These are phyloP conservation scores for Adelphocoris suturalis DNA, from an alignment of 2,888 invertebrate species.

Conservation along the genomic window DNA sequence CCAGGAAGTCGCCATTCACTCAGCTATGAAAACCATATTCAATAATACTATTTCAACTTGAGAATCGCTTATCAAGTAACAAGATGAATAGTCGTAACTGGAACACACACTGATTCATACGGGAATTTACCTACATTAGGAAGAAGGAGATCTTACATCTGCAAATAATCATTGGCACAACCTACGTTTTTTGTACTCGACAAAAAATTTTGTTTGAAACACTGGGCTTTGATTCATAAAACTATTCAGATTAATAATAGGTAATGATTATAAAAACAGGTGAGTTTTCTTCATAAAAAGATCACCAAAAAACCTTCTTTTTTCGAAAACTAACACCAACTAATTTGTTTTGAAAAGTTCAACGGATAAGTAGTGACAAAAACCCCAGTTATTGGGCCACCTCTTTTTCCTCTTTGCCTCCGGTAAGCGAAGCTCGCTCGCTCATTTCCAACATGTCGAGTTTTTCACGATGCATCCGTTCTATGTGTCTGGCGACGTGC, in stretches of 20 bases:
- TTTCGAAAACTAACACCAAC: not conserved
- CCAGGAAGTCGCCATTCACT: too few species aligned
- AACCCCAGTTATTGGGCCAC: conserved; percentile 63
- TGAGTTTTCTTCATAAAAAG: conserved; percentile 17
- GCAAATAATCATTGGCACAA: conserved; percentile 49
- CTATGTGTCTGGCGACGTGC: conserved; percentile 91
- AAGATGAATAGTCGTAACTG: not conserved
- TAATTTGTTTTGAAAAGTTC: conserved; percentile 29
- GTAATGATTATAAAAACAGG: conserved; percentile 27
- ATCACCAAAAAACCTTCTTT: not conserved
- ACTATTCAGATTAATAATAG: conserved; percentile 13
- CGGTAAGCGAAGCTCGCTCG: conserved; percentile 69
- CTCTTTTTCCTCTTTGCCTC: conserved; percentile 65
- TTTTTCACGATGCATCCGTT: conserved; percentile 87
- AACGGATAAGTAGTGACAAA: conserved; percentile 30
- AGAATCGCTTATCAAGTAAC: too few species aligned
- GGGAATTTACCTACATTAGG: not conserved
- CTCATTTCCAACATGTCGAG: conserved; percentile 75
- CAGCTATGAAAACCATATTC: too few species aligned
- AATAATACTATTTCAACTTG: too few species aligned
- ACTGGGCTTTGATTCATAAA: conserved; percentile 43
- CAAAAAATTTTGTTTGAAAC: conserved; percentile 45
- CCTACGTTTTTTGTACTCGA: conserved; percentile 38
- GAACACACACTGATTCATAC: not conserved
- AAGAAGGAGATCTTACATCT: conserved; percentile 29